phyloP scores from a whole-genome alignment of 2,113 vertebrate genomes.

The Corythornis madagascariensis region DNA sequence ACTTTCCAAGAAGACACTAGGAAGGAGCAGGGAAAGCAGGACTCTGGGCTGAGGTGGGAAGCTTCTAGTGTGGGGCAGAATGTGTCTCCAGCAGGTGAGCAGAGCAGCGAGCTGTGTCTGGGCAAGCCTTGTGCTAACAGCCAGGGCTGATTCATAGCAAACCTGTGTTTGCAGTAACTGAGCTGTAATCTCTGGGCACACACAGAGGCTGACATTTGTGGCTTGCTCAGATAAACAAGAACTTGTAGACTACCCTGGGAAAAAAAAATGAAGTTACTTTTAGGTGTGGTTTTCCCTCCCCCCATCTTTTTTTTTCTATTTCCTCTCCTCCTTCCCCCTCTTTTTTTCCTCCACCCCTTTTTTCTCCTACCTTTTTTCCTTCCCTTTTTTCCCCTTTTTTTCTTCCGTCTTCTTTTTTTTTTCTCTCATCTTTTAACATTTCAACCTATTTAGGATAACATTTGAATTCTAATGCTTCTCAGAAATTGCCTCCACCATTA shows the following conservation, averaged over 20 bases:
- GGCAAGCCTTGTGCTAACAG: neutral
- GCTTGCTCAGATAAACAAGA: constrained; percentile 27
- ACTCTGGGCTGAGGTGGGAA: neutral
- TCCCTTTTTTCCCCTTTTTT: neutral
- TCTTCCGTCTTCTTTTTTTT: neutral
- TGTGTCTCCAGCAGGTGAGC: neutral
- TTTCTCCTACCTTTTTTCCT: neutral
- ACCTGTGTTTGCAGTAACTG: neutral
- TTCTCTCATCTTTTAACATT: neutral
- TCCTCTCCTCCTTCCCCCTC: neutral
- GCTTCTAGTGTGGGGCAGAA: neutral
- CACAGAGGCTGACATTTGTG: neutral
- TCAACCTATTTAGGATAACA: neutral
- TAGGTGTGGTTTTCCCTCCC: neutral
- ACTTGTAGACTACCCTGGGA: neutral
- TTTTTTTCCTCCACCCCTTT: too few species aligned
- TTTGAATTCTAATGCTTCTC: neutral
- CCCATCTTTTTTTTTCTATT: neutral
- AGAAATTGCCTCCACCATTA: rapidly evolving
- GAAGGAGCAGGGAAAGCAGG: neutral
- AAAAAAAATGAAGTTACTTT: neutral
- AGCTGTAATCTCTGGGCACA: neutral
- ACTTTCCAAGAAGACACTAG: neutral
- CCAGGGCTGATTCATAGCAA: neutral
- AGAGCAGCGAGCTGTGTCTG: neutral